Evolutionary conservation across 1,140 invertebrate genomes (phyloP).

Genomic region (Trissolcus basalis): DNA sequence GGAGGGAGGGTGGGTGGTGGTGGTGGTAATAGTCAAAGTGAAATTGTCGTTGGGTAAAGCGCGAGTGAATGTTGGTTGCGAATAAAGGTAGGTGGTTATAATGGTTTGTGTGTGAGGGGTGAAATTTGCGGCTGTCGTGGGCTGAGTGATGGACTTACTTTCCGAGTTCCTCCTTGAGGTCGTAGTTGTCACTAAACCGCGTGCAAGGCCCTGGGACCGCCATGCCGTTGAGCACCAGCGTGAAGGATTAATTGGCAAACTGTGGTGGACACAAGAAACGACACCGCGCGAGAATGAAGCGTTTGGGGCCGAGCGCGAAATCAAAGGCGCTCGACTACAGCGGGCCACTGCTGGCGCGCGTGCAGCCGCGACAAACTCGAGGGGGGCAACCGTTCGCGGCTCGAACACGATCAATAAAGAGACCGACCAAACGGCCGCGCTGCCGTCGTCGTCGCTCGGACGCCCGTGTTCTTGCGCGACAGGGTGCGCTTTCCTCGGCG

Average conservation of each 20-base stretch:
- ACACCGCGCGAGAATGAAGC: not conserved
- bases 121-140: not conserved
- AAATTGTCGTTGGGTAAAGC: too few species aligned
- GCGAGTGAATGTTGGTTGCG: too few species aligned
- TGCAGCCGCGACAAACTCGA: constrained; percentile 53
- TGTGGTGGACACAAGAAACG: constrained; percentile 20
- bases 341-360: constrained; percentile 62
- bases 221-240: constrained; percentile 73
- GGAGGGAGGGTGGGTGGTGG: too few species aligned
- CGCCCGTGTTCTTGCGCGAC: constrained; percentile 28
- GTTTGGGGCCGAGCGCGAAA: not conserved
- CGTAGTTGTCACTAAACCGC: constrained; percentile 99
- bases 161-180: constrained; percentile 99
- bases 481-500: not conserved
- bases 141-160: constrained; percentile 87
- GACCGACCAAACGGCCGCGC: constrained; percentile 55
- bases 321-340: constrained; percentile 39
- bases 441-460: constrained; percentile 47
- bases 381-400: constrained; percentile 69
- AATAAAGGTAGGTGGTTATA: too few species aligned
- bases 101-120: not conserved
- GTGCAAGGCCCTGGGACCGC: constrained; percentile 85
- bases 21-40: too few species aligned
- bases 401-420: constrained; percentile 75
- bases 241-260: constrained; percentile 34